Conservation (phyloP, 92 coral and sea anemone species). For the Diadumene lineata region DNA sequence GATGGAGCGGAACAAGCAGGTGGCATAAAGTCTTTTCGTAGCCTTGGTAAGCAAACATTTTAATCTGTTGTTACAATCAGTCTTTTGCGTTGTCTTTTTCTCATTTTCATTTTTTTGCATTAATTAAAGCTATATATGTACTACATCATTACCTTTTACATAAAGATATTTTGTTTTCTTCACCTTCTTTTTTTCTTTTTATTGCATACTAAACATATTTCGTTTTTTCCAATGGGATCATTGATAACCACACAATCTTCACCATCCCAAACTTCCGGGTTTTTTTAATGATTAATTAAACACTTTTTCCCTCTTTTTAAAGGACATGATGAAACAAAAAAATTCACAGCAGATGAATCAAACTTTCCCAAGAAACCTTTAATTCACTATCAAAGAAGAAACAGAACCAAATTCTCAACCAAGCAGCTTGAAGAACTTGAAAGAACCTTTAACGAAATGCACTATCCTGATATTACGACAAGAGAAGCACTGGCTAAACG, state of each 20-base stretch:
- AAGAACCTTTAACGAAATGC: conserved; percentile 70
- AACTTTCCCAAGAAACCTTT: conserved; percentile 19
- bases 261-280: too few relatives aligned
- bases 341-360: background rate
- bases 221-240: too few relatives aligned
- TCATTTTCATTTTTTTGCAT: too few relatives aligned
- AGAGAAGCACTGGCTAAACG: conserved; percentile 79
- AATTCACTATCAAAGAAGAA: conserved; percentile 75
- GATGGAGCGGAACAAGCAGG: background rate
- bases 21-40: background rate
- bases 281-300: too few relatives aligned
- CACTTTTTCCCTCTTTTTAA: background rate
- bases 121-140: too few relatives aligned
- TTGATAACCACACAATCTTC: too few relatives aligned
- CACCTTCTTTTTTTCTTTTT: too few relatives aligned
- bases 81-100: too few relatives aligned
- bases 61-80: background rate
- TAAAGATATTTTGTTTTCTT: too few relatives aligned
- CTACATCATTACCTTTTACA: too few relatives aligned
- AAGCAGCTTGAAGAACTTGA: conserved; percentile 77
- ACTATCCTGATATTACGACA: conserved; percentile 79
- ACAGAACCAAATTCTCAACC: conserved; percentile 77
- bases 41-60: background rate
- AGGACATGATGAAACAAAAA: conserved; percentile 5
- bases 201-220: too few relatives aligned